These are phyloP conservation scores for Cochlearius cochlearius DNA, from an alignment of 2,113 vertebrate species.

Conservation along the genomic window DNA sequence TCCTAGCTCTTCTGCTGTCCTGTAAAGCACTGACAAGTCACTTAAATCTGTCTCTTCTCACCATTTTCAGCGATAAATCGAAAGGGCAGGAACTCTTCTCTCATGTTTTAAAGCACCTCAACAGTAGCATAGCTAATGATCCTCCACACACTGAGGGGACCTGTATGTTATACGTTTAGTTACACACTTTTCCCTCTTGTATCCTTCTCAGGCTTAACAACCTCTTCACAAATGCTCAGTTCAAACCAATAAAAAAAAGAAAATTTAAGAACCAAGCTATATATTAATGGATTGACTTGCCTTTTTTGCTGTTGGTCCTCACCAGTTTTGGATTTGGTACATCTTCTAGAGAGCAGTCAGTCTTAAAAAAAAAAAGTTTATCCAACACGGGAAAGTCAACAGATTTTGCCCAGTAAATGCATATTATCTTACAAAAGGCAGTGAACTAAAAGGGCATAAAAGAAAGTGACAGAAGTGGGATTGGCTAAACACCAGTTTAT, in stretches of 20 bases:
- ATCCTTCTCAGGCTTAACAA: not conserved
- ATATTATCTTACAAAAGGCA: not conserved
- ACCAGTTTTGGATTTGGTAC: not conserved
- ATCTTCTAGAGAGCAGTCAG: not conserved
- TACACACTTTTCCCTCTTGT: not conserved
- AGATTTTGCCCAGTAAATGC: not conserved
- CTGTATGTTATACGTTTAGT: not conserved
- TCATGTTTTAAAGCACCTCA: not conserved
- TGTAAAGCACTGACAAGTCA: not conserved
- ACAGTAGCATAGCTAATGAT: not conserved
- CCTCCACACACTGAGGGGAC: not conserved
- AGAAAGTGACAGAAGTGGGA: not conserved
- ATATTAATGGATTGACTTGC: not conserved
- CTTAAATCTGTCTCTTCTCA: not conserved
- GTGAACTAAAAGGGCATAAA: not conserved
- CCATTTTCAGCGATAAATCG: not conserved
- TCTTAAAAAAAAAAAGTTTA: not conserved
- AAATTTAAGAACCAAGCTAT: not conserved
- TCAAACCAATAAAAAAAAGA: not conserved
- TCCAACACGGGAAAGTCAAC: not conserved
- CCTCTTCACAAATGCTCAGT: not conserved
- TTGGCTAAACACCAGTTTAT: not conserved
- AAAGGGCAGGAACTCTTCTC: not conserved
- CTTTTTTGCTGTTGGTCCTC: conserved; percentile 54
- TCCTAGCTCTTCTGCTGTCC: not conserved